These are phyloP conservation scores for Hyppa rectilinea DNA, from an alignment of 2,888 invertebrate species.

Conservation along the genomic window DNA sequence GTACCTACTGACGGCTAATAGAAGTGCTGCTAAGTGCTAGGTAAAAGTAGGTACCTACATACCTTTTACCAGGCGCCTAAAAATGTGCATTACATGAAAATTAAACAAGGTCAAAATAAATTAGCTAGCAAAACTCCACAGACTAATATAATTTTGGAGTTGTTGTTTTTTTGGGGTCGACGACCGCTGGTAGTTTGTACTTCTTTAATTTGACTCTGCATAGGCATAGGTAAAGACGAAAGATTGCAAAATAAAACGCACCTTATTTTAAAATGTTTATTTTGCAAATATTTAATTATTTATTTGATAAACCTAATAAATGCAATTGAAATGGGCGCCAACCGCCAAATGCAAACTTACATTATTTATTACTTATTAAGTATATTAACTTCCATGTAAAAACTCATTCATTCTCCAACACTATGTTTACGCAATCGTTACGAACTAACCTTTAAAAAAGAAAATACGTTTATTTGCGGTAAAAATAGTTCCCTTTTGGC, in stretches of 20 bases:
- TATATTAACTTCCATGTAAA: too few species aligned
- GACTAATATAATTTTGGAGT: too few species aligned
- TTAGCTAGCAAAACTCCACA: too few species aligned
- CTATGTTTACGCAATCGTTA: constrained; percentile 5
- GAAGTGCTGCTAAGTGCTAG: too few species aligned
- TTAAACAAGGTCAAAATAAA: neutral
- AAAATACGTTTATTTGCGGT: too few species aligned
- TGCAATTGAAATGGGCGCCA: constrained; percentile 30
- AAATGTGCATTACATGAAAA: neutral
- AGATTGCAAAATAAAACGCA: constrained; percentile 1
- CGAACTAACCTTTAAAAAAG: neutral
- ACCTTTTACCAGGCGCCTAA: neutral
- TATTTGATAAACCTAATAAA: constrained; percentile 19
- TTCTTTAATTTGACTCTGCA: neutral
- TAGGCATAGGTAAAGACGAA: neutral
- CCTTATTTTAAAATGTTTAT: constrained; percentile 33
- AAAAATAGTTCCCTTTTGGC: too few species aligned
- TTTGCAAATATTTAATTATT: constrained; percentile 30
- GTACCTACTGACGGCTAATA: too few species aligned
- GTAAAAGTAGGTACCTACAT: neutral
- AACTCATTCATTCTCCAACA: constrained; percentile 1
- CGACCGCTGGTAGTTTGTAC: too few species aligned
- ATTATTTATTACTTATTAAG: too few species aligned
- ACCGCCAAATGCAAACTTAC: too few species aligned
- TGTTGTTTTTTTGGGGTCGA: too few species aligned